A percentile compares a stretch with the other conserved stretches of the same genome.
phyloP scores from a whole-genome alignment of 2,888 invertebrate genomes.

The Apamea crenata region DNA sequence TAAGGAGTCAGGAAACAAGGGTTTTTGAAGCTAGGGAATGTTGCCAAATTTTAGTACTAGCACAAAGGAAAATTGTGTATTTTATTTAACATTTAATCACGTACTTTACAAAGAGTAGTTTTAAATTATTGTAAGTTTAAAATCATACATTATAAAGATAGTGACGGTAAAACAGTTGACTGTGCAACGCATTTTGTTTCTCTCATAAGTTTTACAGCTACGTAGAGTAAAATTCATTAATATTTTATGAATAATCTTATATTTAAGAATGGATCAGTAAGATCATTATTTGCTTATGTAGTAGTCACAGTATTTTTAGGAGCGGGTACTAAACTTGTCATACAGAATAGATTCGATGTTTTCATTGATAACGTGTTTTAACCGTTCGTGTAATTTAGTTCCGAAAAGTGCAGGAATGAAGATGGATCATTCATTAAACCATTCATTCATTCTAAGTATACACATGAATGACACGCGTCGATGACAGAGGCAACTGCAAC shows the following conservation, averaged over 20 bases:
- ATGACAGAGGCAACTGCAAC: not conserved
- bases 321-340: constrained; percentile 5
- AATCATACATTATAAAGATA: constrained; percentile 12
- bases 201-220: constrained; percentile 27
- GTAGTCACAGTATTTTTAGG: constrained; percentile 30
- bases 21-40: constrained; percentile 26
- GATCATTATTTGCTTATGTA: constrained; percentile 29
- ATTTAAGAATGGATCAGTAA: constrained; percentile 42
- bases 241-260: constrained; percentile 48
- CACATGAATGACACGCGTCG: not conserved
- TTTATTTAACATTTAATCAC: constrained; percentile 31
- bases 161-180: constrained; percentile 33
- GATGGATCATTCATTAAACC: not conserved
- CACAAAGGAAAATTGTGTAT: constrained; percentile 11
- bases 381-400: not conserved
- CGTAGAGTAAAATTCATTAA: constrained; percentile 30
- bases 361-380: constrained; percentile 27
- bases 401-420: constrained; percentile 15
- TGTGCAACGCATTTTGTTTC: constrained; percentile 54
- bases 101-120: constrained; percentile 45
- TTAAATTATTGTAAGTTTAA: constrained; percentile 43
- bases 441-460: not conserved
- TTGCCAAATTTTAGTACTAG: constrained; percentile 59
- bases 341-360: constrained; percentile 20
- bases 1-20: constrained; percentile 41